Evolutionary conservation across 2,113 vertebrate species (phyloP).

Genomic region (Prunella fulvescens): DNA sequence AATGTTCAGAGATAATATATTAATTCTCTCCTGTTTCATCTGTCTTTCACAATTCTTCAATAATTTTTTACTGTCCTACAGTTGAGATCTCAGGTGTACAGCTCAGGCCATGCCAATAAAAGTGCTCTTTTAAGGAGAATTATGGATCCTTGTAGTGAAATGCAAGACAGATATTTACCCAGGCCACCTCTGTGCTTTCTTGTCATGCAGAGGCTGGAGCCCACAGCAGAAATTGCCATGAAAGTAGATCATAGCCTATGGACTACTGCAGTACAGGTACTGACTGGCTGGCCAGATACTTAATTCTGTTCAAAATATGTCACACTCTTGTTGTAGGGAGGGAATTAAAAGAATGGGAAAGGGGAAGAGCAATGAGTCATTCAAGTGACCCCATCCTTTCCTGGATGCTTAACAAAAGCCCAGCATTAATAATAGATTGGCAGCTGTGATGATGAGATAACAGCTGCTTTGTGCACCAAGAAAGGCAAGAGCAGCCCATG

Average conservation of each 20-base stretch:
- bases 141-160: neutral
- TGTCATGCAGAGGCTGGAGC: neutral
- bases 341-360: slow-evolving; percentile 18
- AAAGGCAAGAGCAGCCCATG: slow-evolving; percentile 13
- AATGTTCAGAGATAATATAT: neutral
- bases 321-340: neutral
- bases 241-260: neutral
- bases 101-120: neutral
- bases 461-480: slow-evolving; percentile 34
- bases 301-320: neutral
- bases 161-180: neutral
- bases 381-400: neutral
- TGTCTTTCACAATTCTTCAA: neutral
- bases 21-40: neutral
- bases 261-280: neutral
- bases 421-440: slow-evolving; percentile 66
- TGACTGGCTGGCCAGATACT: neutral
- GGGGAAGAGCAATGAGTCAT: neutral
- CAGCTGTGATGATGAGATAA: slow-evolving; percentile 58
- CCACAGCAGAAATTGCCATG: neutral
- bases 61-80: neutral
- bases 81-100: neutral
- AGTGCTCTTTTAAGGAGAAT: neutral
- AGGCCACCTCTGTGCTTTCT: neutral
- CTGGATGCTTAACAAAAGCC: slow-evolving; percentile 46